phyloP scores from a whole-genome alignment of 2,888 invertebrate genomes.

The Melanotus villosus region DNA sequence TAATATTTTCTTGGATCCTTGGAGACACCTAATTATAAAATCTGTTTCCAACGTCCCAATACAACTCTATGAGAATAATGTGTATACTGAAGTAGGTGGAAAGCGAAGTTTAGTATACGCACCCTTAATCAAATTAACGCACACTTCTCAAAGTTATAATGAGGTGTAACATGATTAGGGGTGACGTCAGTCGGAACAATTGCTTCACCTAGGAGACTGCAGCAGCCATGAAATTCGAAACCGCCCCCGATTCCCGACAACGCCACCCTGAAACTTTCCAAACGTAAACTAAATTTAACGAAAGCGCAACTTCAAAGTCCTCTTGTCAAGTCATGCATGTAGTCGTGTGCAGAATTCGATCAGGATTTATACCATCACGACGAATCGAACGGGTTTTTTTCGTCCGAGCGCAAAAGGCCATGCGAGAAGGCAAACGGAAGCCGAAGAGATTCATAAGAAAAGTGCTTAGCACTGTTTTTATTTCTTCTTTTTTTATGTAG shows the following conservation, averaged over 20 bases:
- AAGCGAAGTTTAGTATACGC: slow-evolving; percentile 50
- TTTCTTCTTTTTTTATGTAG: slow-evolving; percentile 29
- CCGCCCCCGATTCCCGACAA: slow-evolving; percentile 50
- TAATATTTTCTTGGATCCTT: slow-evolving; percentile 36
- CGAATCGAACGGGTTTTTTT: slow-evolving; percentile 25
- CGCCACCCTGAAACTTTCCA: slow-evolving; percentile 58
- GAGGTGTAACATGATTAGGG: slow-evolving; percentile 72
- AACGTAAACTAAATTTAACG: slow-evolving; percentile 64
- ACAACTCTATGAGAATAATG: slow-evolving; percentile 47
- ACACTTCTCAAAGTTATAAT: slow-evolving; percentile 65
- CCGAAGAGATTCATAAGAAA: slow-evolving; percentile 10
- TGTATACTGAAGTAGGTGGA: slow-evolving; percentile 44
- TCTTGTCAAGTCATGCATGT: slow-evolving; percentile 54
- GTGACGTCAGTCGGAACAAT: slow-evolving; percentile 71
- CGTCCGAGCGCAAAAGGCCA: slow-evolving; percentile 28
- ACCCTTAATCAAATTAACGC: slow-evolving; percentile 62
- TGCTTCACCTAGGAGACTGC: slow-evolving; percentile 68
- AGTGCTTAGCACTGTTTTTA: background rate
- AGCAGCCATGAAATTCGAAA: slow-evolving; percentile 57
- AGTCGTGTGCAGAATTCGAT: slow-evolving; percentile 53
- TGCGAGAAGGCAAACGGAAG: slow-evolving; percentile 19
- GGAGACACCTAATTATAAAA: slow-evolving; percentile 46
- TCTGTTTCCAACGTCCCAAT: slow-evolving; percentile 50
- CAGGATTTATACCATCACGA: slow-evolving; percentile 45
- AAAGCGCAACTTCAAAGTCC: slow-evolving; percentile 63